Percentiles rank a stretch among this genome's conserved stretches.
phyloP scores from a whole-genome alignment of 2,797 vertebrate species.

The Halcyon smyrnensis region DNA sequence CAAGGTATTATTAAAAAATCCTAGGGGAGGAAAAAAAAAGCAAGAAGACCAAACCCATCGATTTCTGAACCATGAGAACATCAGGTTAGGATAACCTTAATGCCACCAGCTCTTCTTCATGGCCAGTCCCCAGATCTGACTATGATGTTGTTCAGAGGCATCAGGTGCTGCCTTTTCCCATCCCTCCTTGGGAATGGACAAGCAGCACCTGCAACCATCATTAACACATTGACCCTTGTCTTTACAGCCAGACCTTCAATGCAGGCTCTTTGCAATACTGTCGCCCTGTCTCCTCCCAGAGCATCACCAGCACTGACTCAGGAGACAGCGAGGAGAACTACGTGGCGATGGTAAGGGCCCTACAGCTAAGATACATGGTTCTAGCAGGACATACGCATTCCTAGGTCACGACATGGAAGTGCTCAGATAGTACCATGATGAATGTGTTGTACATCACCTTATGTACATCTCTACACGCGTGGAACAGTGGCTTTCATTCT shows the following conservation, averaged over 20 bases:
- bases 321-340: slow-evolving; percentile 99
- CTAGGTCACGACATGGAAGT: background rate
- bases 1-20: background rate
- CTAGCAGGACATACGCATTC: background rate
- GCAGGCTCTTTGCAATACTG: slow-evolving; percentile 91
- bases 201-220: background rate
- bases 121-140: background rate
- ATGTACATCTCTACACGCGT: background rate
- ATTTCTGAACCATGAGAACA: background rate
- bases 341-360: slow-evolving; percentile 91
- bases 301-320: slow-evolving; percentile 99
- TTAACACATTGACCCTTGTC: background rate
- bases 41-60: background rate
- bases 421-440: background rate
- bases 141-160: background rate
- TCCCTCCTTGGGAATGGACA: background rate
- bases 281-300: slow-evolving; percentile 96
- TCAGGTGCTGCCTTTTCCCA: background rate
- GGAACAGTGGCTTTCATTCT: background rate
- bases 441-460: background rate
- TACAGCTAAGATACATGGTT: background rate
- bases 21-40: background rate
- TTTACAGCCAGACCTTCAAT: slow-evolving; percentile 86
- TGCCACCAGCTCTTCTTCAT: background rate
- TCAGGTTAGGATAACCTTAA: background rate